Evolutionary conservation across 2,113 vertebrate species (phyloP), one percentile per base, ranked within the genome.

Genomic region (Verasper variegatus): DNA sequence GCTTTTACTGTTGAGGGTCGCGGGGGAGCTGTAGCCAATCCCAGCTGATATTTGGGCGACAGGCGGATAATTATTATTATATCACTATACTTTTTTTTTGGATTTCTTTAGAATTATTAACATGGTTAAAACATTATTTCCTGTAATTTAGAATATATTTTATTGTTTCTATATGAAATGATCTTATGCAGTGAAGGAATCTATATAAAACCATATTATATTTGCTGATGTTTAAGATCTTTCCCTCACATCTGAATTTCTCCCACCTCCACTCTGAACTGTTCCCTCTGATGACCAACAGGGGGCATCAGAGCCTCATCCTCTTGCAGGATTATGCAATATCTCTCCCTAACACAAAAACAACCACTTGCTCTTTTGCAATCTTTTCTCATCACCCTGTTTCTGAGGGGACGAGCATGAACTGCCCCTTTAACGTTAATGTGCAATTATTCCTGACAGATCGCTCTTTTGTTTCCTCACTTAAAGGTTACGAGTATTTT

Each of bases 271-370:
- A 1, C 21, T 61, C 3, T 27, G 2, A 13, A 10, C 1, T 8
- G 0, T 78, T 31, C 9, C 31, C 31, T 17, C 9, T 6, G 61
- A 12, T 27, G 51, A 57, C 89, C 93, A 91, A 27, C 80, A 93
- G 93, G 85, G 23, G 92, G 91, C 76, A 59, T 23, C 70, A 86
- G 57, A 74, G 74, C 57, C 26, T 57, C 62, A 45, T 17, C 1
- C 56, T 55, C n/a, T 49, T 14, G 17, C 68, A 55, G n/a, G 27
- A 74, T 92, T 92, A 89, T 10, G 81, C 83, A 92, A 92, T 40
- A 60, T 27, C 17, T 58, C 47, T 65, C 20, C 40, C 23, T 72
- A 51, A 86, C 70, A 74, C 78, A 72, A 82, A 71, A 83, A 82
- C 84, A 84, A 70, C 58, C 27, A 61, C 78, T 88, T 31, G 2